phyloP scores from a whole-genome alignment of 2,888 invertebrate genomes.

The Nematopogon swammerdamellus region DNA sequence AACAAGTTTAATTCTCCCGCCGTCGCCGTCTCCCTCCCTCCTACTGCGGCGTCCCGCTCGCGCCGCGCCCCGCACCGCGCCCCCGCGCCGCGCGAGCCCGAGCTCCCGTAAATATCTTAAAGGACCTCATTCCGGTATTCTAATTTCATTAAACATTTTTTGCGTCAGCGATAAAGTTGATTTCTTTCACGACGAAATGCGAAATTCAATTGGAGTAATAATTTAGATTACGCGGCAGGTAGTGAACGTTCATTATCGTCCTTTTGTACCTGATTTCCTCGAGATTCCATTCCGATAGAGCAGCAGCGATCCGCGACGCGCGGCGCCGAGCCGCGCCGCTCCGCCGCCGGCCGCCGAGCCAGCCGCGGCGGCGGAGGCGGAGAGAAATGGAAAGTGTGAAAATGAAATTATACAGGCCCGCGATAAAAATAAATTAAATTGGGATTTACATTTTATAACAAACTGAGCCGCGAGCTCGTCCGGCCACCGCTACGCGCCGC shows the following conservation, averaged over 20 bases:
- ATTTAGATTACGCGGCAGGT: conserved; percentile 56
- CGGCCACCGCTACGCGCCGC: conserved; percentile 2
- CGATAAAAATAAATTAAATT: conserved; percentile 60
- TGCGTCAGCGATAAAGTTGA: conserved; percentile 47
- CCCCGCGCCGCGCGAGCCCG: conserved; percentile 9
- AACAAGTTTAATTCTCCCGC: background rate
- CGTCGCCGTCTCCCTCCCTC: background rate
- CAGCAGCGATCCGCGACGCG: conserved; percentile 21
- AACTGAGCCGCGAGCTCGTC: conserved; percentile 5
- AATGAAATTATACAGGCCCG: conserved; percentile 56
- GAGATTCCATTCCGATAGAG: conserved; percentile 57
- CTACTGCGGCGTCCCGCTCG: background rate
- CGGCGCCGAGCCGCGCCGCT: background rate
- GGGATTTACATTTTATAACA: conserved; percentile 26
- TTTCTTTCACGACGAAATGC: conserved; percentile 51
- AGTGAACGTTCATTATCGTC: conserved; percentile 57
- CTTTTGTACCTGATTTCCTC: conserved; percentile 56
- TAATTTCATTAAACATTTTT: conserved; percentile 53
- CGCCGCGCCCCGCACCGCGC: background rate
- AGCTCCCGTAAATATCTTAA: conserved; percentile 38
- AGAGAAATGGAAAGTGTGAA: conserved; percentile 56
- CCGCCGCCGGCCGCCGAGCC: background rate
- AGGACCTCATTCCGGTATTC: conserved; percentile 37
- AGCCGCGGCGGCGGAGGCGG: conserved; percentile 45
- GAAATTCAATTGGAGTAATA: conserved; percentile 54